Conservation (phyloP, 92 coral and sea anemone species). For the Epizoanthus rinbou region DNA sequence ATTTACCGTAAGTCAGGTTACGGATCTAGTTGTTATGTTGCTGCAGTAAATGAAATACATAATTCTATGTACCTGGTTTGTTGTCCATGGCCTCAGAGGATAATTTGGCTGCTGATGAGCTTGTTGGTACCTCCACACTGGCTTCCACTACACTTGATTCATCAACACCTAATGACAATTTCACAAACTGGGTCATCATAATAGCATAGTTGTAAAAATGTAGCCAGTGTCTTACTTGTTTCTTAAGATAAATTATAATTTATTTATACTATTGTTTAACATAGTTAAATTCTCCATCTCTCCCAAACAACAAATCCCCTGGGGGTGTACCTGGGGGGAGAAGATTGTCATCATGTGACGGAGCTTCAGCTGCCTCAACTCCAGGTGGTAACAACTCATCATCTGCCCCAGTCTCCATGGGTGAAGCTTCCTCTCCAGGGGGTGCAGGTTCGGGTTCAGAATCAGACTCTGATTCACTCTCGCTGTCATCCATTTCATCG, state of each 20-base stretch:
- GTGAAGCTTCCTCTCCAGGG: conserved; percentile 87
- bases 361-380: conserved; percentile 73
- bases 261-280: too few relatives aligned
- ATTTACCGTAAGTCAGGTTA: too few relatives aligned
- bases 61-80: conserved; percentile 61
- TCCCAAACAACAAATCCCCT: not conserved
- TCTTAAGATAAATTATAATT: too few relatives aligned
- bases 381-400: conserved; percentile 89
- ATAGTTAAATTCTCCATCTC: not conserved
- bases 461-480: conserved; percentile 94
- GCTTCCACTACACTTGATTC: conserved; percentile 59
- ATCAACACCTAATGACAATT: conserved; percentile 55
- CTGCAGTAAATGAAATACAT: too few relatives aligned
- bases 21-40: too few relatives aligned
- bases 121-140: conserved; percentile 77
- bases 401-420: conserved; percentile 82
- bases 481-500: conserved; percentile 90
- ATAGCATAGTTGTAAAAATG: too few relatives aligned
- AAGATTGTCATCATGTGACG: conserved; percentile 57
- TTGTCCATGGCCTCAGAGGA: conserved; percentile 40
- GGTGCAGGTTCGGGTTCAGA: conserved; percentile 97
- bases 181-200: too few relatives aligned
- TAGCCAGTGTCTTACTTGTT: too few relatives aligned
- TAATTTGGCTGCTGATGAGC: conserved; percentile 71
- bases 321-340: conserved; percentile 61